These are phyloP conservation scores for Podarcis muralis DNA, from an alignment of 2,113 vertebrate species.

Conservation along the genomic window DNA sequence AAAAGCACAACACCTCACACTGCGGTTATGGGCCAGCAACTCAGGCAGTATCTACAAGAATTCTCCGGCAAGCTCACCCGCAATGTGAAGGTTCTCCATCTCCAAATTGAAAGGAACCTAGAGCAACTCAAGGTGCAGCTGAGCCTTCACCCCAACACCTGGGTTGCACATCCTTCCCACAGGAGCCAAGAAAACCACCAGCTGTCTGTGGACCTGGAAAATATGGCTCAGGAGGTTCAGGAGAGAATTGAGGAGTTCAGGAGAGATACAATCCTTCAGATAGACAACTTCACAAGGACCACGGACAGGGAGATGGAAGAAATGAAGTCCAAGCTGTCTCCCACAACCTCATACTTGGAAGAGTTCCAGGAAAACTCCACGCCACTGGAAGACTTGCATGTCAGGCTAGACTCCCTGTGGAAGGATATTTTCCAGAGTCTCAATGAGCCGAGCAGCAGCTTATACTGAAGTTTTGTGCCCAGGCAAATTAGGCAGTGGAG, in stretches of 20 bases:
- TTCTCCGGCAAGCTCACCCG: constrained; percentile 75
- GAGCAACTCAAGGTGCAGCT: constrained; percentile 76
- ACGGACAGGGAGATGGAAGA: constrained; percentile 74
- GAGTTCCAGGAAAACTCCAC: constrained; percentile 45
- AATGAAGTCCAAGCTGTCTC: constrained; percentile 72
- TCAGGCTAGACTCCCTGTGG: constrained; percentile 82
- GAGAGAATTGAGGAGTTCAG: constrained; percentile 80
- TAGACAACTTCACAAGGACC: constrained; percentile 73
- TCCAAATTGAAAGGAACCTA: constrained; percentile 76
- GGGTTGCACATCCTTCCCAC: neutral
- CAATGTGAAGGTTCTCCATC: constrained; percentile 73
- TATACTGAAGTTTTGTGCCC: neutral
- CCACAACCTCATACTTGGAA: constrained; percentile 19
- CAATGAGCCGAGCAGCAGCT: constrained; percentile 7
- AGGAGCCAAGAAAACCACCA: constrained; percentile 14
- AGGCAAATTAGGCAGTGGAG: neutral
- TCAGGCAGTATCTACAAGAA: constrained; percentile 75
- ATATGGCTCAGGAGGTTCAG: constrained; percentile 30
- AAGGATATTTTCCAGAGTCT: constrained; percentile 84
- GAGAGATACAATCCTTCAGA: constrained; percentile 71
- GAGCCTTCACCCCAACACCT: constrained; percentile 27
- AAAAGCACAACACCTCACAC: constrained; percentile 60
- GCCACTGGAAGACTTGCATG: constrained; percentile 77
- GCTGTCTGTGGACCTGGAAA: constrained; percentile 15
- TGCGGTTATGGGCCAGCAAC: constrained; percentile 59